Evolutionary conservation across 1,140 invertebrate species (phyloP), one percentile per base, ranked within the genome.

Genomic region (Vanessa atalanta): DNA sequence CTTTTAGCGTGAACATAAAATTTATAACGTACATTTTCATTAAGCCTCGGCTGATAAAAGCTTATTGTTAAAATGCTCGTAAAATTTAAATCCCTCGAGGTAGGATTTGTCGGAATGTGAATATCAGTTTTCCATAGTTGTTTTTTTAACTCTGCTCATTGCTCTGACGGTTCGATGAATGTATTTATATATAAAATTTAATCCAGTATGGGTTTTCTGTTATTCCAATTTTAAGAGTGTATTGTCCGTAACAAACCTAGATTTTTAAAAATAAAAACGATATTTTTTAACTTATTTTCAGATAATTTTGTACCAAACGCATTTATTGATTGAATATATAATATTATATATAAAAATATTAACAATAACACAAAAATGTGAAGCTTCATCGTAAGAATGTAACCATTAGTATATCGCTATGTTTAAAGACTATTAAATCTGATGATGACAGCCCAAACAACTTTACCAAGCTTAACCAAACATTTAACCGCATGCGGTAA

Each of bases 1-100:
- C 78, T 81, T 81, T 81, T 81, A 81, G 78, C 73, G 76, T 79
- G 74, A 75, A 64, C 71, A 79, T 82, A 82, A 82, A 82, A 77
- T 82, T 79, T 82, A 79, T 77, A 78, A 75, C 78, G 72, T 77
- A 78, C 73, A 79, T 77, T 81, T 77, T 73, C 75, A 77, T 81
- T 81, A 81, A 75, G 76, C 78, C 65, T 48, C 53, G 55, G 48
- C 47, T 43, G 70, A 76, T 72, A 76, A 76, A 76, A 66, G 70
- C 53, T 61, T 78, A 71, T 73, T 72, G 73, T 75, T 78, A 76
- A 75, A 78, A 76, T 65, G 77, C 60, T 69, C 73, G 72, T 78
- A 78, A 78, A 77, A 78, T 78, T 78, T 78, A 74, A 78, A 78
- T 78, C 72, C 73, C 66, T 31, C 64, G 60, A 71, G 57, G 70